Percentiles rank a stretch among this genome's conserved stretches.
phyloP scores from a whole-genome alignment of 2,888 invertebrate species.

The Timandra comae region DNA sequence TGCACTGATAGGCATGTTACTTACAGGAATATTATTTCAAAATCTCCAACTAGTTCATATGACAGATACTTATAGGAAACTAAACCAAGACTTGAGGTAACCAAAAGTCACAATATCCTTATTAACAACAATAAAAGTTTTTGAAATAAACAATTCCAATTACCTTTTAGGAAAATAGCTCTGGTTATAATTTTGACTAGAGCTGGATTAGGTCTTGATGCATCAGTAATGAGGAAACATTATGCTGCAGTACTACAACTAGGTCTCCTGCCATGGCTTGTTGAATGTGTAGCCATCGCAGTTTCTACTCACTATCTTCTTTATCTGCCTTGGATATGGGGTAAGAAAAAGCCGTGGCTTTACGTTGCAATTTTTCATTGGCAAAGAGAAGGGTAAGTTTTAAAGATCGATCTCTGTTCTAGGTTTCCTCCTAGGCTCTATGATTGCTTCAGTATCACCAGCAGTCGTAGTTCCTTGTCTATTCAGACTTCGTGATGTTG shows the following conservation, averaged over 20 bases:
- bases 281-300: constrained; percentile 81
- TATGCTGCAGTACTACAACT: constrained; percentile 84
- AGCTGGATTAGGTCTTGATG: constrained; percentile 90
- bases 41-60: constrained; percentile 79
- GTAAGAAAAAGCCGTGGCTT: too few relatives aligned
- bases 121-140: neutral
- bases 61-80: constrained; percentile 78
- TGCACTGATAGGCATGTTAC: constrained; percentile 85
- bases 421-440: constrained; percentile 83
- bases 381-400: too few relatives aligned
- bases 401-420: too few relatives aligned
- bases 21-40: constrained; percentile 82
- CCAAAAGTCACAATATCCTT: constrained; percentile 41
- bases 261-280: constrained; percentile 85
- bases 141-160: neutral
- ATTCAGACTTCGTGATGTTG: constrained; percentile 82
- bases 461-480: constrained; percentile 93
- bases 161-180: constrained; percentile 82
- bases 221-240: constrained; percentile 82
- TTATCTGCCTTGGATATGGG: constrained; percentile 87
- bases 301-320: constrained; percentile 81
- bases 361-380: constrained; percentile 1
- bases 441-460: constrained; percentile 91
- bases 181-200: constrained; percentile 88
- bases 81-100: constrained; percentile 79